These are phyloP conservation scores for Coelogynopora nodosa DNA, from an alignment of 2,888 invertebrate genomes.

Conservation along the genomic window DNA sequence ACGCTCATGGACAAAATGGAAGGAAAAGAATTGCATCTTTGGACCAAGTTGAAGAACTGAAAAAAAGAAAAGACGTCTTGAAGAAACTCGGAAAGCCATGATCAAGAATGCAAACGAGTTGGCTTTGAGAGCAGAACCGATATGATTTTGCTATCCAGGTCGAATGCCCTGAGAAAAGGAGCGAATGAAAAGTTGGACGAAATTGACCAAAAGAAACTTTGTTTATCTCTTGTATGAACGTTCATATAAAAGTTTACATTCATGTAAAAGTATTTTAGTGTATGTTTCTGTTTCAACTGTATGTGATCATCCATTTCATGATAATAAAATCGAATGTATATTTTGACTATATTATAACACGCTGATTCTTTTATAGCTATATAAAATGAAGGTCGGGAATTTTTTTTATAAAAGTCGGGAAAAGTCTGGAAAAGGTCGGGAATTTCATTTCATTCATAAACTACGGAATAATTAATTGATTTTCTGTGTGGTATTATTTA, in stretches of 20 bases:
- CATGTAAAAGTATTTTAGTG: no score
- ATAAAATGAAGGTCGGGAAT: constrained; percentile 5
- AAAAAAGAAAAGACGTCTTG: neutral
- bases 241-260: neutral
- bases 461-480: neutral
- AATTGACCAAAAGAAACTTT: neutral
- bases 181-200: neutral
- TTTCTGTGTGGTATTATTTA: no score
- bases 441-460: neutral
- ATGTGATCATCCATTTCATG: neutral
- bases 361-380: neutral
- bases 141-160: neutral
- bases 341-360: neutral
- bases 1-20: neutral
- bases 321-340: constrained; percentile 12
- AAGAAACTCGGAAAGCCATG: constrained; percentile 25
- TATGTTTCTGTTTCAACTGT: neutral
- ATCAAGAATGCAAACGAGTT: constrained; percentile 19
- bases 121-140: neutral
- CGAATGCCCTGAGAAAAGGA: neutral
- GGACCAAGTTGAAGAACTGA: constrained; percentile 12
- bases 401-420: neutral
- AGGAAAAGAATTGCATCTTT: constrained; percentile 8
- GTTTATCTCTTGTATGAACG: neutral
- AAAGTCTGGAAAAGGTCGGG: neutral